phyloP scores from a whole-genome alignment of 2,888 invertebrate species.

The Hyles lineata region DNA sequence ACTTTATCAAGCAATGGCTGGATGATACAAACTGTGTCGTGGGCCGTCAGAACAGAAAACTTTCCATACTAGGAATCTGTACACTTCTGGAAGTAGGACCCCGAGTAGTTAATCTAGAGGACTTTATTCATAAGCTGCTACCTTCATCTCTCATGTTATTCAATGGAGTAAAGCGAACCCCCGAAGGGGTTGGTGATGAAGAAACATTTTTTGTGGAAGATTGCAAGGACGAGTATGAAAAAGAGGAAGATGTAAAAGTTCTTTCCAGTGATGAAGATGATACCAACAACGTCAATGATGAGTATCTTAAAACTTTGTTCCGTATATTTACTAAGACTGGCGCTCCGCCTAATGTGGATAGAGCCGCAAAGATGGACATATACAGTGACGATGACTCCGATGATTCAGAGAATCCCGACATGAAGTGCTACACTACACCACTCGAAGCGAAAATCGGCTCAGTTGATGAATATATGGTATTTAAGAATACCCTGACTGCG shows the following conservation, averaged over 20 bases:
- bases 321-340: constrained; percentile 88
- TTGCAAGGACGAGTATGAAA: constrained; percentile 86
- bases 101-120: constrained; percentile 89
- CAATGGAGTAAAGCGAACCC: constrained; percentile 96
- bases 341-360: constrained; percentile 85
- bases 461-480: constrained; percentile 96
- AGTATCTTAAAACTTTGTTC: constrained; percentile 92
- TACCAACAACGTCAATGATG: constrained; percentile 93
- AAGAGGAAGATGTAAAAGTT: constrained; percentile 90
- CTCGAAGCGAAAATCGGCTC: constrained; percentile 94
- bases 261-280: constrained; percentile 97
- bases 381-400: constrained; percentile 90
- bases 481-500: constrained; percentile 93
- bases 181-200: constrained; percentile 92
- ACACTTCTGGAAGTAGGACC: constrained; percentile 93
- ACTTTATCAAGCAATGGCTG: constrained; percentile 98
- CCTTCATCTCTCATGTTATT: constrained; percentile 96
- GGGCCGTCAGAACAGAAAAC: constrained; percentile 96
- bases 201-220: constrained; percentile 93
- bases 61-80: constrained; percentile 97
- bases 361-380: constrained; percentile 81
- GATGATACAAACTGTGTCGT: constrained; percentile 98
- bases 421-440: constrained; percentile 96
- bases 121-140: constrained; percentile 91
- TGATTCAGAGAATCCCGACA: constrained; percentile 93